Evolutionary conservation across 2,888 invertebrate genomes (phyloP).

Genomic region (Pseudococcus longispinus): DNA sequence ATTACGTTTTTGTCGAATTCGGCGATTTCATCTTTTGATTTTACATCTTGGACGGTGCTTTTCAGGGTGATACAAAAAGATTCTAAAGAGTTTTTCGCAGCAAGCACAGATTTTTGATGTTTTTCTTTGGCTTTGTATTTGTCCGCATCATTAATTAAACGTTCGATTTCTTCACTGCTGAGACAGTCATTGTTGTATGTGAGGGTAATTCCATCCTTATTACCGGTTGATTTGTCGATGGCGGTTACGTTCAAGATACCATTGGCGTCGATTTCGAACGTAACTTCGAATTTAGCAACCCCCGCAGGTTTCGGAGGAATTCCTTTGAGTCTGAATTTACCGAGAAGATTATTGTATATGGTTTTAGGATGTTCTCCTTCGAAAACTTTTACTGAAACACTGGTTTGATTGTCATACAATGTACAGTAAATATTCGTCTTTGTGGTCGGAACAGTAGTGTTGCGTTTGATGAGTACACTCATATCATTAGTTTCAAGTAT

Average conservation of each 20-base stretch:
- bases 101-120: constrained; percentile 82
- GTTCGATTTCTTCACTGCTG: constrained; percentile 91
- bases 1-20: constrained; percentile 64
- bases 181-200: constrained; percentile 92
- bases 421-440: too few species aligned
- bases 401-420: too few species aligned
- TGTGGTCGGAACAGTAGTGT: too few species aligned
- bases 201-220: constrained; percentile 89
- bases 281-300: too few species aligned
- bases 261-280: too few species aligned
- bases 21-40: constrained; percentile 71
- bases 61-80: constrained; percentile 95
- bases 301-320: too few species aligned
- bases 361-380: too few species aligned
- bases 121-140: constrained; percentile 86
- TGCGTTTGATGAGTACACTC: too few species aligned
- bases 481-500: too few species aligned
- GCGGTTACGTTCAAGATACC: constrained; percentile 70
- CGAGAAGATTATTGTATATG: too few species aligned
- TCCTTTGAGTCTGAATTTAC: too few species aligned
- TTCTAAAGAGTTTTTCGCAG: constrained; percentile 85
- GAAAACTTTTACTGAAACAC: too few species aligned
- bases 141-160: constrained; percentile 92
- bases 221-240: constrained; percentile 88
- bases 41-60: constrained; percentile 92